These are phyloP conservation scores for human DNA, from an alignment of 2,113 vertebrate genomes.

Conservation along the genomic window DNA sequence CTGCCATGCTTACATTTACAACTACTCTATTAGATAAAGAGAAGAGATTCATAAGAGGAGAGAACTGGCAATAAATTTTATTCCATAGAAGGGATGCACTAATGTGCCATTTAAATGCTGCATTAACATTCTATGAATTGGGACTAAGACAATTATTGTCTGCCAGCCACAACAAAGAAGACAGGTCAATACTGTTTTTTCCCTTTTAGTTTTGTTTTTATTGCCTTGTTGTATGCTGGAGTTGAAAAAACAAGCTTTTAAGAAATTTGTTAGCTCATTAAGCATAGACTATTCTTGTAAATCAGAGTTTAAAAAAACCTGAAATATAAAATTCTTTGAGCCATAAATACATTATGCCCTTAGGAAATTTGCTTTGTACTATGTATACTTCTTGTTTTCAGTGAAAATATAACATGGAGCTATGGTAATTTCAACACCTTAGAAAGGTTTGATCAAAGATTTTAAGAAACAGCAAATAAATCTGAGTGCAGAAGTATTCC, in stretches of 20 bases:
- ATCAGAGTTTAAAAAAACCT: conserved; percentile 12
- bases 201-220: conserved; percentile 37
- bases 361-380: background rate
- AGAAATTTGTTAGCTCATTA: conserved; percentile 52
- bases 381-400: conserved; percentile 11
- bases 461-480: background rate
- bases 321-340: conserved; percentile 44
- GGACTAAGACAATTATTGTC: conserved; percentile 2
- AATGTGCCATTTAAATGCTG: conserved; percentile 54
- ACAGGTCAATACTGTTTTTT: conserved; percentile 1
- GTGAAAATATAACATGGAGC: background rate
- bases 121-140: conserved; percentile 27
- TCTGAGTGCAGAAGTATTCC: background rate
- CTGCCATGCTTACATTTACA: conserved; percentile 23
- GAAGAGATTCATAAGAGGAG: background rate
- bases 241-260: conserved; percentile 51
- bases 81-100: background rate
- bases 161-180: conserved; percentile 17
- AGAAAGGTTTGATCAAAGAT: background rate
- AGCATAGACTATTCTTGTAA: conserved; percentile 29
- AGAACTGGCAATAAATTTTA: background rate
- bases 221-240: background rate
- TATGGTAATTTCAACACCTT: background rate
- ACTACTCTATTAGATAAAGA: conserved; percentile 6
- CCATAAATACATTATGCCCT: background rate